These are phyloP conservation scores for Drosophila sulfurigaster DNA, from an alignment of 1,140 invertebrate genomes.

Conservation along the genomic window DNA sequence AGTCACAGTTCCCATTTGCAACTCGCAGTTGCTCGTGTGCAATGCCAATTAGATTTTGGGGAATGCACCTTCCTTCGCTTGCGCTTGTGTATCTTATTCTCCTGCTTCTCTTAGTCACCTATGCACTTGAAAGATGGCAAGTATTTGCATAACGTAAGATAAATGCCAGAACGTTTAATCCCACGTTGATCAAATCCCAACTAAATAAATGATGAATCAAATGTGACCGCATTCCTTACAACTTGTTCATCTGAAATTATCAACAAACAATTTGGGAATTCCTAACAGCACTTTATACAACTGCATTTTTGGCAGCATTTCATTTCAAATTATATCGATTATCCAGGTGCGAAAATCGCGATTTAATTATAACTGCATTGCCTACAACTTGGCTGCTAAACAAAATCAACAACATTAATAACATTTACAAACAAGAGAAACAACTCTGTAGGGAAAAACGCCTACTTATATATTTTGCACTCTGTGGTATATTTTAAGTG, in stretches of 20 bases:
- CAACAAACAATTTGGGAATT: not conserved
- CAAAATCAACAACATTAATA: too few relatives aligned
- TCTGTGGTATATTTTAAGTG: too few relatives aligned
- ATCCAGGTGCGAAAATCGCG: too few relatives aligned
- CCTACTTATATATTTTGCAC: too few relatives aligned
- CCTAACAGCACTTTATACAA: not conserved
- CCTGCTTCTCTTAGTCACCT: constrained; percentile 16
- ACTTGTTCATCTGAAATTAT: not conserved
- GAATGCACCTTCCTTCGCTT: too few relatives aligned
- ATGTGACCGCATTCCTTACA: not conserved
- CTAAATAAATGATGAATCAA: constrained; percentile 28
- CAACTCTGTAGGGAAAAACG: too few relatives aligned
- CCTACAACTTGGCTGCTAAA: too few relatives aligned
- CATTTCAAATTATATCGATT: too few relatives aligned
- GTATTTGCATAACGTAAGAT: constrained; percentile 20
- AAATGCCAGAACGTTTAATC: not conserved
- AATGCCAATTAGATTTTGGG: not conserved
- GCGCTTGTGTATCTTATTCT: too few relatives aligned
- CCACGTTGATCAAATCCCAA: constrained; percentile 8
- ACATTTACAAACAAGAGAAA: too few relatives aligned
- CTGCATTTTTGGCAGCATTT: too few relatives aligned
- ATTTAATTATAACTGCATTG: too few relatives aligned
- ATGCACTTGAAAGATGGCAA: not conserved
- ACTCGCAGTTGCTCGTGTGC: not conserved
- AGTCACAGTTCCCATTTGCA: not conserved